Evolutionary conservation across 1,140 invertebrate species (phyloP), one percentile per base, ranked within the genome.

Genomic region (Tetranychus urticae): DNA sequence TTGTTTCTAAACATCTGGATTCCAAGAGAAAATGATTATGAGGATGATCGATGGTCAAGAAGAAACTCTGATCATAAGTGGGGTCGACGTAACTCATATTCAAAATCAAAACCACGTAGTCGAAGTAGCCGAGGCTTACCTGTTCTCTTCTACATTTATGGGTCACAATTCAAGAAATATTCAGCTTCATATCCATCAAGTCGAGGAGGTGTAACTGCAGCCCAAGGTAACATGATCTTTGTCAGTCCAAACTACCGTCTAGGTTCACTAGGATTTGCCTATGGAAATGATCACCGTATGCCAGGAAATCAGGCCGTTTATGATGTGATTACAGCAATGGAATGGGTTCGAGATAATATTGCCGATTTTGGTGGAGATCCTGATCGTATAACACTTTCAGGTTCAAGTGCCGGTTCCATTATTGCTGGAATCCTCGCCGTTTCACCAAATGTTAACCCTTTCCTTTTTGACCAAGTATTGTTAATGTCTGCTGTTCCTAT

Each of bases 351-450:
- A 47, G 61, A 72, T 23, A 69, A 74, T 60, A 71, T 74, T 48
- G 55, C 56, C 5, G 46, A 62, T 34, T 75, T 74, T 60, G 73
- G 72, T 3, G 72, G 72, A 7, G 66, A 73, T 55, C 58, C 66
- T 0, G 57, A 65, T 23, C 62, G 59, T 12, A 67, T 80, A 1
- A 79, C 77, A 4, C 61, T 80, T 3, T 76, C 79, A 62, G 78
- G 77, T 7, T 70, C 74, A 64, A 70, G 69, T 60, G 68, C 73
- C 14, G 72, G 72, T n/a, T 68, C n/a, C 5, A 7, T 14, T 34
- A 6, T 54, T 6, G 50, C 50, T 14, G n/a, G 5, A 5, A 34
- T 54, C 5, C 5, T 54, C 5, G 50, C 50, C 5, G 5, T 54
- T 6, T 54, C 50, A 54, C 50, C 50, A 34, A 42, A 10, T 42